Evolutionary conservation across 2,888 invertebrate genomes (phyloP).

Genomic region (Clistopyga incitator): DNA sequence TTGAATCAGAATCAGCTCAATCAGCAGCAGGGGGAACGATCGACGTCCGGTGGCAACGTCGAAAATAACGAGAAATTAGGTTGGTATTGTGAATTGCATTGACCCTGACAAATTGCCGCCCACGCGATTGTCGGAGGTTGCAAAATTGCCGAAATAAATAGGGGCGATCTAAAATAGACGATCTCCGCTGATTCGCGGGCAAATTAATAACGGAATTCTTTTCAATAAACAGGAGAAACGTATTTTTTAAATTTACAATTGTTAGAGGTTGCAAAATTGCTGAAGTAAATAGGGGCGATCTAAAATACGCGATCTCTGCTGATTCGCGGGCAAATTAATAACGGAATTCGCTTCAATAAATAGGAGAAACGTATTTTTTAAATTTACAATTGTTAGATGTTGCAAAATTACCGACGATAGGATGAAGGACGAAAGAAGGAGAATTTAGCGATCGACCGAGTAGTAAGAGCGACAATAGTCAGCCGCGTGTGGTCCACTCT

Average conservation of each 20-base stretch:
- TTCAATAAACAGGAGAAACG: too few species aligned
- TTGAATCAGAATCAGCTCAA: constrained; percentile 46
- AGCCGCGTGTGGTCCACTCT: constrained; percentile 19
- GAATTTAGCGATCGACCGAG: constrained; percentile 14
- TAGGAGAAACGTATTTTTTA: too few species aligned
- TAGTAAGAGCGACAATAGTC: constrained; percentile 50
- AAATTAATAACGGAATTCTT: too few species aligned
- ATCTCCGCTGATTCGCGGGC: too few species aligned
- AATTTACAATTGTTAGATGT: too few species aligned
- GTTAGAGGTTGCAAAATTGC: too few species aligned
- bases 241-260: too few species aligned
- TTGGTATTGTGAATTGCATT: constrained; percentile 68
- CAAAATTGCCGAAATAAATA: neutral
- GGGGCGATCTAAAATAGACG: neutral
- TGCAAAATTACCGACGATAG: neutral
- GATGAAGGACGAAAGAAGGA: neutral
- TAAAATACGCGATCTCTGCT: too few species aligned
- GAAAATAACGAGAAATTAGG: constrained; percentile 79
- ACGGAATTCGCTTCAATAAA: too few species aligned
- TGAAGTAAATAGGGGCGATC: too few species aligned
- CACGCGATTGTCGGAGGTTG: neutral
- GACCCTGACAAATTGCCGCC: neutral
- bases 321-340: too few species aligned
- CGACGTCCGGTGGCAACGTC: constrained; percentile 67
- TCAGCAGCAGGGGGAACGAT: constrained; percentile 46